A percentile compares a stretch with the other conserved stretches of the same genome.
Conservation (phyloP, 2,797 vertebrate genomes). For the Dromococcyx pavoninus region DNA sequence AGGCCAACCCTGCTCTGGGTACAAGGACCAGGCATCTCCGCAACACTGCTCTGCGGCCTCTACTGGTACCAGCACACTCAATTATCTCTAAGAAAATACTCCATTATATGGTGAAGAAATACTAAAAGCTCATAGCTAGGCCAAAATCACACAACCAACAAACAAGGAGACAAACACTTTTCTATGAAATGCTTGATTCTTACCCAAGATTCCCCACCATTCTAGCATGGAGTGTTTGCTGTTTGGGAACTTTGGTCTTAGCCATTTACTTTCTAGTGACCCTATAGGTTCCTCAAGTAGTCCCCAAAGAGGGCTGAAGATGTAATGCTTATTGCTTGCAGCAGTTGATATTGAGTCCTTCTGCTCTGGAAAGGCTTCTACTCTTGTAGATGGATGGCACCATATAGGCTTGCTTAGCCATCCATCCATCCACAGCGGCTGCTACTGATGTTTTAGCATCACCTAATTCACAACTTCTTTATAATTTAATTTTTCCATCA, state of each 20-base stretch:
- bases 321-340: not conserved
- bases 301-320: not conserved
- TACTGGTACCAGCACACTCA: not conserved
- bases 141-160: not conserved
- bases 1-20: not conserved
- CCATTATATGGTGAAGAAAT: not conserved
- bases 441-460: not conserved
- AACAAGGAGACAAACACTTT: not conserved
- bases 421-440: not conserved
- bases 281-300: rapidly evolving
- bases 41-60: not conserved
- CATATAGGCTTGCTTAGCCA: not conserved
- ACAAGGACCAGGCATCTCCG: not conserved
- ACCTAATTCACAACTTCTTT: not conserved
- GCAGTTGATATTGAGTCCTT: not conserved
- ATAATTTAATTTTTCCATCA: not conserved
- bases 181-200: not conserved
- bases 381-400: not conserved
- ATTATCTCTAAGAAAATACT: not conserved
- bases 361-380: not conserved
- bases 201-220: not conserved
- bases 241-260: not conserved
- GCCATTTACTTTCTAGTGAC: not conserved
- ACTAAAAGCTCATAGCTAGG: not conserved
- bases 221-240: rapidly evolving